Base-by-base conservation (phyloP, 1,140 invertebrate species). In the Andricus grossulariae region DNA sequence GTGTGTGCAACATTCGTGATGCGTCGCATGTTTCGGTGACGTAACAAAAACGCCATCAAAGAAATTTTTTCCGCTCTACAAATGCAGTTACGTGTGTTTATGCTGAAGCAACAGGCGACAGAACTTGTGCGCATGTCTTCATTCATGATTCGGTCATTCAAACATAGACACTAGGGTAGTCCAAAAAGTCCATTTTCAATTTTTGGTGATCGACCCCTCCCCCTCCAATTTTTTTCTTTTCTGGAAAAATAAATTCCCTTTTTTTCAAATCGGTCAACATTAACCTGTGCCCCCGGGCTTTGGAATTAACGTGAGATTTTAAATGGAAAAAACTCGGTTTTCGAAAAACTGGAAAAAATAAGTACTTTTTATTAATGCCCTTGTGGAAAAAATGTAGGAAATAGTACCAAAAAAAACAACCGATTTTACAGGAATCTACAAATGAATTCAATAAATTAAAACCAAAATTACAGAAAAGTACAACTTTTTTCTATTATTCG, bases 31-130 rank as follows among this genome's bases (percentile, higher is more conserved):
- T 18, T 54, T 54, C 4, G 2, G 18, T 54, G 52, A 54, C 52
- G 52, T 66, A 39, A 66, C 0, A n/a, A 32, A 66, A 66, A 15
- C 12, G 32, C 21, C 12, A 15, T 39, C 5, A 25, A 32, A 32
- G 13, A 39, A 39, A 39, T 66, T 25, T 66, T 39, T 8, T 39
- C 32, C 25, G 11, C 32, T 66, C 21, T 16, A 32, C 15, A 66
- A 32, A 12, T 25, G 11, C 12, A 66, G 39, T 66, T 66, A 25
- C 13, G 55, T 66, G 57, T 7, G 60, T 66, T 66, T 66, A 32
- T 32, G 5, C 15, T n/a, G 25, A 74, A 85, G 80, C 84, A 85
- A 85, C 82, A 83, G 80, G 80, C 82, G 80, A 82, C 73, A 16
- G 75, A 81, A 81, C 60, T 75, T 77, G 78, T 74, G 81, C 82